Evolutionary conservation across 2,888 invertebrate species (phyloP).

Genomic region (Bhutanitis thaidina): DNA sequence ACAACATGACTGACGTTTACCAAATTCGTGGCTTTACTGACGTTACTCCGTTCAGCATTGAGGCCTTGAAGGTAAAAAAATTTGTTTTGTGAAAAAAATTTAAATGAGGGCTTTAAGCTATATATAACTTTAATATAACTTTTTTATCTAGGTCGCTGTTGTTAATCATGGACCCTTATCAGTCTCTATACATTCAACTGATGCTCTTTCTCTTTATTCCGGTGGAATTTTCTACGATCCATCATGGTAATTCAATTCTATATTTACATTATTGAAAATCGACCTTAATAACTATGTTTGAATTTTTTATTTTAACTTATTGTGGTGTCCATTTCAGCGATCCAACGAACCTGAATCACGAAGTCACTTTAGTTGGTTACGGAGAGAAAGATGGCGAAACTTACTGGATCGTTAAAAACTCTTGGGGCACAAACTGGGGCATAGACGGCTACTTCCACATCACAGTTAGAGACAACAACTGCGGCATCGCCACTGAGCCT

Average conservation of each 20-base stretch:
- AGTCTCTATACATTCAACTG: constrained; percentile 89
- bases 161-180: constrained; percentile 93
- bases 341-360: constrained; percentile 87
- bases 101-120: no score
- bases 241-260: constrained; percentile 40
- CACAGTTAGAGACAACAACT: constrained; percentile 91
- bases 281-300: no score
- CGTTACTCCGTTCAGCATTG: constrained; percentile 85
- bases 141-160: constrained; percentile 80
- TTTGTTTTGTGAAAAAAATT: not conserved
- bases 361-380: constrained; percentile 94
- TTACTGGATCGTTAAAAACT: constrained; percentile 97
- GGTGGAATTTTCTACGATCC: constrained; percentile 53
- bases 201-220: constrained; percentile 48
- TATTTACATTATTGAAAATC: no score
- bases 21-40: constrained; percentile 90
- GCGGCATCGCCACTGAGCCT: constrained; percentile 91
- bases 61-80: constrained; percentile 83
- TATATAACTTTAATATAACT: no score
- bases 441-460: constrained; percentile 95
- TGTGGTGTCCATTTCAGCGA: constrained; percentile 76
- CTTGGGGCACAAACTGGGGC: constrained; percentile 97
- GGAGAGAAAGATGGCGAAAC: constrained; percentile 87
- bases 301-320: no score
- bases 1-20: constrained; percentile 82